Base-by-base conservation (phyloP, 2,888 invertebrate species). In the Eutolmus rufibarbis region DNA sequence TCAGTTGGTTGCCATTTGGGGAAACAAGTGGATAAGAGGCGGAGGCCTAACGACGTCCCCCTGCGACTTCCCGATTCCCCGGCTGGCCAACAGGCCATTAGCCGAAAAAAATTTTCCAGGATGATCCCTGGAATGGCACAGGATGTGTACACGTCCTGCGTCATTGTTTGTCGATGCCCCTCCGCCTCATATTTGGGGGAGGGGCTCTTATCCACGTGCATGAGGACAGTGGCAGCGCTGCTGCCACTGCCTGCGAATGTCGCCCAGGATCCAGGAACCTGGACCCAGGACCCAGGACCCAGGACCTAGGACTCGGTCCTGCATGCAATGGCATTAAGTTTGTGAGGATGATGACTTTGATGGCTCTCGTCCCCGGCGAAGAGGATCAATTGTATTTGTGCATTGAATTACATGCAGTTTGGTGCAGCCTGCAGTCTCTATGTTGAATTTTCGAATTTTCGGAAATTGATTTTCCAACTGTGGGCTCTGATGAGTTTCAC, bases 361-460 rank as follows among this genome's bases (percentile, higher is more conserved):
- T 85, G 74, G 85, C 74, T 46, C 85, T 85, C 74, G 85, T 85
- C 28, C 43, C 74, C 31, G 34, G 46, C 34, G 74, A 46, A 43
- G 28, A 51, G 85, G 85, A 85, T 85, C 85, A 85, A 85, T 85
- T 85, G 74, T 85, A 74, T 85, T 85, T 85, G 85, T 85, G 85
- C 85, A 85, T 85, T 74, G 85, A 85, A 85, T 85, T 85, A 85
- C 85, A 40, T 74, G 43, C 74, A 85, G 74, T 40, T 85, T 56
- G 85, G 46, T 85, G 74, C 85, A 85, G 74, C 46, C 74, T 74
- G 31, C 34, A 34, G 40, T 85, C 74, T 85, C 9, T 82, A 74
- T 43, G 85, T 74, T 74, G 46, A 74, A 85, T n/a, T 85, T 85
- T 85, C 51, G 51, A 85, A 46, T 74, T 85, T 28, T 85, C 85